Percentiles rank a stretch among this genome's conserved stretches.
Conservation (phyloP, 2,888 invertebrate species). For the Lumbricus terrestris region DNA sequence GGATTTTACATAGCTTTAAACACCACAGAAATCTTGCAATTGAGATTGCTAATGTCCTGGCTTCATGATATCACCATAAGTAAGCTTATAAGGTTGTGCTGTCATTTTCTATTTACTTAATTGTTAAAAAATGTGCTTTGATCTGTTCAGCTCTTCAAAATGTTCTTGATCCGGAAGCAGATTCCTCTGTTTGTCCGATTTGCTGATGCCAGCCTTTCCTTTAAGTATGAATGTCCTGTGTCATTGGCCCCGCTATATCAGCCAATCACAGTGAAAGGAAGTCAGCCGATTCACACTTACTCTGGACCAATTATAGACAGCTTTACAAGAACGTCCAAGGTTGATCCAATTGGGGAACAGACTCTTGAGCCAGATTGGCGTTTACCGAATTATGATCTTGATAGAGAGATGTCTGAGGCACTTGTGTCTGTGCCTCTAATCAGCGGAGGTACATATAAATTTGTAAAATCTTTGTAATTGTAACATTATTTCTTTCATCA, state of each 20-base stretch:
- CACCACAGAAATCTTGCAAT: too few relatives aligned
- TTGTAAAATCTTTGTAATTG: background rate
- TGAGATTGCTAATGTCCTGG: too few relatives aligned
- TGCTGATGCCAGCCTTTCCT: slow-evolving; percentile 43
- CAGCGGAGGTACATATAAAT: slow-evolving; percentile 44
- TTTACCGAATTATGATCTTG: slow-evolving; percentile 48
- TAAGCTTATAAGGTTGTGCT: background rate
- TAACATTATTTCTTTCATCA: too few relatives aligned
- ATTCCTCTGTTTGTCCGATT: slow-evolving; percentile 52
- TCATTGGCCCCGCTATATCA: slow-evolving; percentile 52
- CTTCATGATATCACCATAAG: slow-evolving; percentile 11
- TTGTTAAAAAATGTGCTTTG: background rate
- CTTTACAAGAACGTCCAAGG: slow-evolving; percentile 51
- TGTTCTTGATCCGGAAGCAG: slow-evolving; percentile 47
- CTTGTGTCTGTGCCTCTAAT: slow-evolving; percentile 47
- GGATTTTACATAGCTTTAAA: too few relatives aligned
- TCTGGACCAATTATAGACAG: slow-evolving; percentile 52
- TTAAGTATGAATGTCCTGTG: slow-evolving; percentile 51
- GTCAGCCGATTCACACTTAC: slow-evolving; percentile 53
- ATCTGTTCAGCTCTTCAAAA: slow-evolving; percentile 47
- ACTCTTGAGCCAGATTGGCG: slow-evolving; percentile 49
- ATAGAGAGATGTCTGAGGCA: slow-evolving; percentile 47
- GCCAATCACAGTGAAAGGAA: slow-evolving; percentile 52
- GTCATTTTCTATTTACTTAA: slow-evolving; percentile 9
- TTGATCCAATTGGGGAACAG: slow-evolving; percentile 51